phyloP scores from a whole-genome alignment of 2,113 vertebrate species.

The Indri indri region DNA sequence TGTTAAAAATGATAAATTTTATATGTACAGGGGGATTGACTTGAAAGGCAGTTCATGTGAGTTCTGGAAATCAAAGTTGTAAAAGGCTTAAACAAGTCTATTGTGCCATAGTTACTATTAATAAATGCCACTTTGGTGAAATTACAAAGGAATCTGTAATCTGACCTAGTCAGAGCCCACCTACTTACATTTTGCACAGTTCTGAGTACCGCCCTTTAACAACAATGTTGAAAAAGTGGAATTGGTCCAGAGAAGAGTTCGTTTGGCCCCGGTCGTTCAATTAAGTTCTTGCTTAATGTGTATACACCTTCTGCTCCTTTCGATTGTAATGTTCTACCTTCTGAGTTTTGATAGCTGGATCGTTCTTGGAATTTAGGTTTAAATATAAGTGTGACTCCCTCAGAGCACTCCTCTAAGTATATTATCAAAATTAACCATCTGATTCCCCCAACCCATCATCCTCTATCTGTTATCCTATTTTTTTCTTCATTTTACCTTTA shows the following conservation, averaged over 20 bases:
- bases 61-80: rapidly evolving
- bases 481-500: background rate
- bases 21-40: no score
- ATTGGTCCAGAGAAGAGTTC: background rate
- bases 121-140: background rate
- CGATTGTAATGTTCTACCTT: background rate
- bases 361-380: background rate
- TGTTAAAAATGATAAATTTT: background rate
- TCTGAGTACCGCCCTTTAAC: background rate
- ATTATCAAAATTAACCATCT: background rate
- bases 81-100: no score
- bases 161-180: background rate
- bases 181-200: no score
- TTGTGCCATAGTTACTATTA: background rate
- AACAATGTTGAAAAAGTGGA: background rate
- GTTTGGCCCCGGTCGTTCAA: background rate
- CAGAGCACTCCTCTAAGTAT: background rate
- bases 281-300: background rate
- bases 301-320: background rate
- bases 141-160: background rate
- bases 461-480: background rate
- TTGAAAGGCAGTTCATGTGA: background rate
- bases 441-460: no score
- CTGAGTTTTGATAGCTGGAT: background rate
- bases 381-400: background rate